Base-by-base conservation (phyloP, 1,140 invertebrate genomes). In the Solenopsis invicta region DNA sequence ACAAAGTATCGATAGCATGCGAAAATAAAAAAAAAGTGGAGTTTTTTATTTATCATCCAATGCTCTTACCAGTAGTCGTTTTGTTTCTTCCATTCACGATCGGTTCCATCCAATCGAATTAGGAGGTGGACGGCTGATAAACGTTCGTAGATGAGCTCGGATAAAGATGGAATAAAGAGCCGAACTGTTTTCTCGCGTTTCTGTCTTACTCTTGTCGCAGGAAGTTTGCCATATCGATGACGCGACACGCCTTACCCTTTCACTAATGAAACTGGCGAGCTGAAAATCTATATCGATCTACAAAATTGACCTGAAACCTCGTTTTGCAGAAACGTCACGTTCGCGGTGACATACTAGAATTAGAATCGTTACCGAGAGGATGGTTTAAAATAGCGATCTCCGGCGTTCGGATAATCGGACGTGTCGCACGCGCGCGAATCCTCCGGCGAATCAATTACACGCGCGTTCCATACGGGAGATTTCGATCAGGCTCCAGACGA, bases 21-120 rank as follows among this genome's bases (percentile, higher is more conserved):
- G 54, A 34, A 34, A 87, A 88, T 90, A 91, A 93, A 41, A 67
- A 67, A 45, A 13, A 86, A 87, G 90, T 88, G 87, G 87, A 89
- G 80, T 71, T 89, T 88, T 87, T 93, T 94, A 94, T 95, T 94
- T 94, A 94, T 94, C 92, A 92, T 90, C 91, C 91, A 94, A 94
- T 93, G 90, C 93, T 94, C 93, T 95, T 93, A 94, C 29, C 37
- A 21, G 9, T 48, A 16, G 9, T 41, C 48, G 12, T 29, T 29
- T 54, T 13, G 29, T 75, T 21, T 18, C 67, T 41, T 72, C 66
- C 1, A 62, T 21, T n/a, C 67, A 45, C 81, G 56, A 74, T 16
- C 69, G 50, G 12, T 56, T n/a, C 54, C n/a, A 85, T 91, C 78
- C 89, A 90, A 91, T 91, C 82, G 89, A 86, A 90, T 90, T 90